phyloP scores from a whole-genome alignment of 2,113 vertebrate species.

The Pica pica region DNA sequence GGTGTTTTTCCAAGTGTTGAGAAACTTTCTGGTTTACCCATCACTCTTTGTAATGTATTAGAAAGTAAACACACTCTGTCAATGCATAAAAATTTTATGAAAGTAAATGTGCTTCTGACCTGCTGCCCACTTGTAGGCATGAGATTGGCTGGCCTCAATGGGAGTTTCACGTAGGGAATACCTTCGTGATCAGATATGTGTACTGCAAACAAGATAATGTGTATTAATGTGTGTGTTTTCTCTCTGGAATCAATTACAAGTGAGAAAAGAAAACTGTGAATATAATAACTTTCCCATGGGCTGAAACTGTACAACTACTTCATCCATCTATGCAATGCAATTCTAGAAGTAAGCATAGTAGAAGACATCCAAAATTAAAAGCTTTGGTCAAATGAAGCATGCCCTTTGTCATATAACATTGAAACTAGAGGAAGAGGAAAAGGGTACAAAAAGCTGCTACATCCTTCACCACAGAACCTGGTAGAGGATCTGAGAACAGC shows the following conservation, averaged over 20 bases:
- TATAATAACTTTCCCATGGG: slow-evolving; percentile 23
- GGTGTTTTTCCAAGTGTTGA: slow-evolving; percentile 16
- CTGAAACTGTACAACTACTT: not conserved
- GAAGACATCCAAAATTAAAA: not conserved
- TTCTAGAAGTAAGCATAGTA: not conserved
- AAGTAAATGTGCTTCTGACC: not conserved
- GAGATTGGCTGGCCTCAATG: not conserved
- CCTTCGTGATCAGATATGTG: not conserved
- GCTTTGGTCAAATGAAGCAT: not conserved
- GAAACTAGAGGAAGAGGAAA: not conserved
- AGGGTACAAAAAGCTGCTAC: not conserved
- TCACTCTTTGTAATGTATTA: not conserved
- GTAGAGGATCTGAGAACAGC: not conserved
- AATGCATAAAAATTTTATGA: not conserved
- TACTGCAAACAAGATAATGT: not conserved
- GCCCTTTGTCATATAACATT: not conserved
- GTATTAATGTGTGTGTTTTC: slow-evolving; percentile 5
- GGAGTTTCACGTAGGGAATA: not conserved
- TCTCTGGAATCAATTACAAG: slow-evolving; percentile 55
- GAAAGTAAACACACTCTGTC: slow-evolving; percentile 20
- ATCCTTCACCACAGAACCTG: not conserved
- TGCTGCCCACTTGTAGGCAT: not conserved
- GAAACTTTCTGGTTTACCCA: not conserved
- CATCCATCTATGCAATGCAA: not conserved
- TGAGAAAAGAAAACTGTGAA: slow-evolving; percentile 46